Conservation (phyloP, 1,140 invertebrate species). For the Apolygus lucorum region DNA sequence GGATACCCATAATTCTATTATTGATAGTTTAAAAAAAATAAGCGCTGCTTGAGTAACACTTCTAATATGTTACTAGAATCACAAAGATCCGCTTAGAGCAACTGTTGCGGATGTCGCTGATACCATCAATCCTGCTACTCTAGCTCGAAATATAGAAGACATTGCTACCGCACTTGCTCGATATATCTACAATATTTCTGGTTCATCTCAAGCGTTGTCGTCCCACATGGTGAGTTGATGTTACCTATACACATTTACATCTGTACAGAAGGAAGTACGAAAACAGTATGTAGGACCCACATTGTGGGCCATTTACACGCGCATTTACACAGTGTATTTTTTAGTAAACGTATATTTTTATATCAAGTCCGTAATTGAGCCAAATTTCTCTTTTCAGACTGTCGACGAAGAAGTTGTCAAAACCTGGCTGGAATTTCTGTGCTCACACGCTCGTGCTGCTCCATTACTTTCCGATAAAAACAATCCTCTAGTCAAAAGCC, state of each 20-base stretch:
- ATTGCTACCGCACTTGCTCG: conserved; percentile 75
- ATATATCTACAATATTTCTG: conserved; percentile 74
- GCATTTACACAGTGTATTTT: too few species aligned
- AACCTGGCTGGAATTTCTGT: conserved; percentile 64
- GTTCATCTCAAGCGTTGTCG: conserved; percentile 48
- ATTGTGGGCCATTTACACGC: too few species aligned
- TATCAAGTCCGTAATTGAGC: background rate
- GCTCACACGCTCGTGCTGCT: conserved; percentile 60
- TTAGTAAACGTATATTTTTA: too few species aligned
- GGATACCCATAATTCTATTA: too few species aligned
- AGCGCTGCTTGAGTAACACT: background rate
- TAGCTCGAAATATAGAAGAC: conserved; percentile 62
- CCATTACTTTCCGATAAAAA: conserved; percentile 59
- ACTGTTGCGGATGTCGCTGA: conserved; percentile 55
- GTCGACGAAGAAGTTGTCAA: conserved; percentile 61
- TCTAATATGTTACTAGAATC: conserved; percentile 38
- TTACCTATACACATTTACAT: background rate
- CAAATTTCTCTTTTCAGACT: conserved; percentile 45
- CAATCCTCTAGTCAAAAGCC: conserved; percentile 51
- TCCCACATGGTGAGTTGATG: conserved; percentile 50
- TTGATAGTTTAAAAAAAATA: background rate
- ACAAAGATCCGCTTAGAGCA: conserved; percentile 47
- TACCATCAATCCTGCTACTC: conserved; percentile 48
- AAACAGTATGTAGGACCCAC: too few species aligned
- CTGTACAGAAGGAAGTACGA: too few species aligned